Evolutionary conservation across 2,797 vertebrate species (phyloP).

Genomic region (Molossus alvarezi): DNA sequence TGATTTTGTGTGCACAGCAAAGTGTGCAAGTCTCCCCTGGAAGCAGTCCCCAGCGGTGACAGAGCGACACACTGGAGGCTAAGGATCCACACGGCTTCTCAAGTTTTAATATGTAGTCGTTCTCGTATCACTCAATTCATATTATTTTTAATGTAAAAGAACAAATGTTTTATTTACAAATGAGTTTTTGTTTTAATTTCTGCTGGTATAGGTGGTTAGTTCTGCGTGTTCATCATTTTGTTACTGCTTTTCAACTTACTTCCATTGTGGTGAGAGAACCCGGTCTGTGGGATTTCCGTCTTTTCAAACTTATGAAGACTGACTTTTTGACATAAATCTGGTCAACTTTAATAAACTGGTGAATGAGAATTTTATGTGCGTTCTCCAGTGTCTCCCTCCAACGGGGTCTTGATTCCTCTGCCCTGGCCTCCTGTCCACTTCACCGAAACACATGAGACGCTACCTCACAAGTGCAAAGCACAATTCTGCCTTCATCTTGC

Average conservation of each 20-base stretch:
- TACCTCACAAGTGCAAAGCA: accelerated
- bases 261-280: background rate
- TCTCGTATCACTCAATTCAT: background rate
- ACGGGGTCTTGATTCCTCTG: background rate
- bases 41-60: background rate
- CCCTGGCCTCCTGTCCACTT: background rate
- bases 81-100: background rate
- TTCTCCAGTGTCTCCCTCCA: background rate
- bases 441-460: background rate
- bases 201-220: background rate
- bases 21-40: background rate
- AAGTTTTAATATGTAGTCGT: background rate
- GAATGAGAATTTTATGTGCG: background rate
- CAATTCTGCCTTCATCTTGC: no score
- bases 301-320: background rate
- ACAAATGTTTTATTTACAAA: background rate
- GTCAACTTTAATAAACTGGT: background rate
- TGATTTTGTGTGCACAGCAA: background rate
- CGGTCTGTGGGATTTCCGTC: background rate
- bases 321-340: background rate
- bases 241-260: background rate
- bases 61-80: accelerated
- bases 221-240: background rate
- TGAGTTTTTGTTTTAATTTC: background rate
- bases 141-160: background rate